Conservation (phyloP, 2,888 invertebrate species). For the Oscheius sp. region DNA sequence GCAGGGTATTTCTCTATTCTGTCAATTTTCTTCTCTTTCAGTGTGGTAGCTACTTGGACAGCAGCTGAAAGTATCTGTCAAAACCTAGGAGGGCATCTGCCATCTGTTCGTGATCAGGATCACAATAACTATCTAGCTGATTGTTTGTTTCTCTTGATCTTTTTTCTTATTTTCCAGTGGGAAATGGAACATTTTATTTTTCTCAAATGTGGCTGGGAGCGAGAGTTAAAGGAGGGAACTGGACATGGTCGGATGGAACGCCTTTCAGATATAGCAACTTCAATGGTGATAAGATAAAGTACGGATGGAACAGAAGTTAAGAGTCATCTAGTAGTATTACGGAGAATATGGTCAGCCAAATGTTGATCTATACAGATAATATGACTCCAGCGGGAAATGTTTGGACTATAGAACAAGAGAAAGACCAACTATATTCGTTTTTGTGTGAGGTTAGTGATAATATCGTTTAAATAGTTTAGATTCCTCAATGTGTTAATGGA, state of each 20-base stretch:
- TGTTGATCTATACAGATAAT: neutral
- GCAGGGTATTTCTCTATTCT: neutral
- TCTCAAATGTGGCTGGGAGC: neutral
- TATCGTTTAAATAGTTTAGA: neutral
- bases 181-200: neutral
- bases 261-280: neutral
- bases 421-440: neutral
- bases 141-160: neutral
- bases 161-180: neutral
- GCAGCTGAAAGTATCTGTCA: conserved; percentile 1
- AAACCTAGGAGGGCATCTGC: neutral
- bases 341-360: too few species aligned
- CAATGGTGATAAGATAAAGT: neutral
- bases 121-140: neutral
- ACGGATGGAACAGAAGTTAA: neutral
- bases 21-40: neutral
- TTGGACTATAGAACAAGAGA: neutral
- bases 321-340: neutral
- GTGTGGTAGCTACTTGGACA: neutral
- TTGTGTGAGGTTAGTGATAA: neutral
- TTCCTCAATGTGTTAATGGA: neutral
- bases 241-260: neutral
- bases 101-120: neutral
- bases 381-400: neutral
- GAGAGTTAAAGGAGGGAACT: neutral